Conservation (phyloP, 1,140 invertebrate species). For the Dinoponera quadriceps region DNA sequence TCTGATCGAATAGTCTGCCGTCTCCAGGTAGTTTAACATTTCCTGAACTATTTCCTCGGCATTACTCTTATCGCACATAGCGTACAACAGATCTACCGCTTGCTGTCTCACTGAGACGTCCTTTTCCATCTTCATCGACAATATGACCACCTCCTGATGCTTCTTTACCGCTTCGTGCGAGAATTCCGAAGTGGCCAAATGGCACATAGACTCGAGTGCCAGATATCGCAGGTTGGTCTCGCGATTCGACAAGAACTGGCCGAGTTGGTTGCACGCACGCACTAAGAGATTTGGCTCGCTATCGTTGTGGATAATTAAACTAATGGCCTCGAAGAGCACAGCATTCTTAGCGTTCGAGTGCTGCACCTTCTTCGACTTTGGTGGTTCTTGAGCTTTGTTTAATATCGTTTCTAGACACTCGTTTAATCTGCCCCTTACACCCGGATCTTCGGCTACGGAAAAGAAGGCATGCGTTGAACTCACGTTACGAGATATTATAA, state of each 20-base stretch:
- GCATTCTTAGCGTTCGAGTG: conserved; percentile 99
- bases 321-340: conserved; percentile 99
- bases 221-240: conserved; percentile 99
- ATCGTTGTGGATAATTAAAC: conserved; percentile 99
- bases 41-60: conserved; percentile 99
- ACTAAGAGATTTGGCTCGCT: conserved; percentile 99
- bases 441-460: conserved; percentile 93
- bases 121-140: conserved; percentile 99
- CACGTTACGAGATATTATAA: neutral
- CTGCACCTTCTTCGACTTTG: conserved; percentile 99
- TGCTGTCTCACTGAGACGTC: conserved; percentile 99
- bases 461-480: conserved; percentile 17
- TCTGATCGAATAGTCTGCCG: conserved; percentile 99
- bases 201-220: conserved; percentile 99
- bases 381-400: conserved; percentile 99
- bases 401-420: conserved; percentile 99
- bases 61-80: conserved; percentile 99
- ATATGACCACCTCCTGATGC: conserved; percentile 99
- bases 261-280: conserved; percentile 99
- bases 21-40: conserved; percentile 99
- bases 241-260: conserved; percentile 98
- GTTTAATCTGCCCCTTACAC: conserved; percentile 96
- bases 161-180: conserved; percentile 99
- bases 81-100: conserved; percentile 99
- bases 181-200: conserved; percentile 99